phyloP scores from a whole-genome alignment of 1,140 invertebrate genomes.

The Ceratitis capitata region DNA sequence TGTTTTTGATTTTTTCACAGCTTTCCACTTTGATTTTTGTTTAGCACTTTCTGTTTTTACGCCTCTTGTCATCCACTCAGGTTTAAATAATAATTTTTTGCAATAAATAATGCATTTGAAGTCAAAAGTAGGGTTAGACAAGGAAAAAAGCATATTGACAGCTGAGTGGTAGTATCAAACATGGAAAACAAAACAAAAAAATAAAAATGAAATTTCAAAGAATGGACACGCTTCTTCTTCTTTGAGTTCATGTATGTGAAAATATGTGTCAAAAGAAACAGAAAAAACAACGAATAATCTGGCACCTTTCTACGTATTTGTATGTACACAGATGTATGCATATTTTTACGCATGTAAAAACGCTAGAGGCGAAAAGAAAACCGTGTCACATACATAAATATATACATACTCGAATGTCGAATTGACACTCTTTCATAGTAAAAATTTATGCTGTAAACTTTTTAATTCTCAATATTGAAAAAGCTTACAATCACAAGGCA shows the following conservation, averaged over 20 bases:
- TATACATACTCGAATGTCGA: no score
- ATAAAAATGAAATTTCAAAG: no score
- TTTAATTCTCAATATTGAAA: background rate
- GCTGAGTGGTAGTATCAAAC: background rate
- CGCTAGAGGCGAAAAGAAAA: background rate
- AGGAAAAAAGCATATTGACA: background rate
- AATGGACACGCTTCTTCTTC: no score
- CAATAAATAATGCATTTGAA: background rate
- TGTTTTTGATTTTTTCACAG: background rate
- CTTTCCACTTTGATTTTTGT: background rate
- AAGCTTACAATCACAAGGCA: background rate
- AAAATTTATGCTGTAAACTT: conserved; percentile 23
- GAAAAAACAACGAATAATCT: no score
- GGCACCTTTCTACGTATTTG: no score
- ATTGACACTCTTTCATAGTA: conserved; percentile 11
- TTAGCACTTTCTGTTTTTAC: background rate
- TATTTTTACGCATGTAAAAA: no score
- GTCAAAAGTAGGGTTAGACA: background rate
- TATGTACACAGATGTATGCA: background rate
- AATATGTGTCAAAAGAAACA: no score
- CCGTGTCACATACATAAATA: background rate
- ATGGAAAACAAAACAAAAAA: background rate
- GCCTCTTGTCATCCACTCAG: background rate
- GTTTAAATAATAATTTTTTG: background rate
- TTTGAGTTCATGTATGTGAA: no score